Conservation (phyloP, 2,888 invertebrate genomes). For the Hydroisotoma schaefferi region DNA sequence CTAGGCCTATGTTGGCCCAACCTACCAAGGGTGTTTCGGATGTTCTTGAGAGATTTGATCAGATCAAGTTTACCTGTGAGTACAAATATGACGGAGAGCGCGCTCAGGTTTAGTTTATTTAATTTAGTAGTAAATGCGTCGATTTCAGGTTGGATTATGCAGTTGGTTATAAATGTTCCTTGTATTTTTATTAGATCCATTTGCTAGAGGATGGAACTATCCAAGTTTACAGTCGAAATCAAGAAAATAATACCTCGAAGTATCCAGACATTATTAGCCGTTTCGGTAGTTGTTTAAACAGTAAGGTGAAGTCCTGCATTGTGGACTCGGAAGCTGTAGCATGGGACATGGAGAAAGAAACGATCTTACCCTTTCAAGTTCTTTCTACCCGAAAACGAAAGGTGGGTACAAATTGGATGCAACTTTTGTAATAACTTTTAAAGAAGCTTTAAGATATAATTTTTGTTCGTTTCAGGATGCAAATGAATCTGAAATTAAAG, state of each 20-base stretch:
- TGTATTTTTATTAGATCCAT: slow-evolving; percentile 63
- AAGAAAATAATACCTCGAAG: slow-evolving; percentile 88
- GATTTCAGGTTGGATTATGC: not conserved
- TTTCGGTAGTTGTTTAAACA: slow-evolving; percentile 54
- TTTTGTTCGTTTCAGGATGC: slow-evolving; percentile 61
- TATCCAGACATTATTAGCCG: slow-evolving; percentile 89
- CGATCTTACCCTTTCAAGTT: slow-evolving; percentile 93
- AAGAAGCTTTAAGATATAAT: not conserved
- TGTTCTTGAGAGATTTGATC: slow-evolving; percentile 78
- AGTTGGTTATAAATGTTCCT: not conserved
- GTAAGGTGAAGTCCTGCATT: slow-evolving; percentile 72
- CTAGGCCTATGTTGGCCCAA: slow-evolving; percentile 98
- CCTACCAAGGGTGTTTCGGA: slow-evolving; percentile 92
- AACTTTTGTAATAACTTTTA: not conserved
- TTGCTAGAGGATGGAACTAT: slow-evolving; percentile 64
- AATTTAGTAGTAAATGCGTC: not conserved
- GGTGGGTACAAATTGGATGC: slow-evolving; percentile 54
- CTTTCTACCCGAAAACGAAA: slow-evolving; percentile 93
- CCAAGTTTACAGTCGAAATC: slow-evolving; percentile 89
- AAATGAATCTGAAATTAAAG: slow-evolving; percentile 69
- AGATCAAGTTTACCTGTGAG: slow-evolving; percentile 90
- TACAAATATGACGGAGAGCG: slow-evolving; percentile 99
- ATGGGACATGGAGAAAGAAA: slow-evolving; percentile 80
- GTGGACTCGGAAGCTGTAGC: slow-evolving; percentile 97
- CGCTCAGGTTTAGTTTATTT: slow-evolving; percentile 68